Conservation (phyloP, 2,797 vertebrate species). For the Onychomys leucogaster region DNA sequence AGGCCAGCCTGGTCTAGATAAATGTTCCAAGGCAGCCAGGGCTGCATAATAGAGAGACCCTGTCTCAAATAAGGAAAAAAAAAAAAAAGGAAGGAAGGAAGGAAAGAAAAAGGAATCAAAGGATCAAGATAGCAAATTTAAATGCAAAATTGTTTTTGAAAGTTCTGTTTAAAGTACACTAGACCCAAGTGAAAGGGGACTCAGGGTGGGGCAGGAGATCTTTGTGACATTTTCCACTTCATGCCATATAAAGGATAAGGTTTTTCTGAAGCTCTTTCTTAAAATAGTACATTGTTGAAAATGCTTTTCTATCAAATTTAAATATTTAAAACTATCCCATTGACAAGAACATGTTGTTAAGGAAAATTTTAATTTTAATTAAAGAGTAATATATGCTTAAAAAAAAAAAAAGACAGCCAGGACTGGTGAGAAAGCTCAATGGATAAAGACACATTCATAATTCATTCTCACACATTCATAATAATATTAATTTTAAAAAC, state of each 20-base stretch:
- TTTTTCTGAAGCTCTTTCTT: not conserved
- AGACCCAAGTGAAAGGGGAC: not conserved
- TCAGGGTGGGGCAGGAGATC: not conserved
- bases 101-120: not conserved
- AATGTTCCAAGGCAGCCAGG: not conserved
- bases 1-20: not conserved
- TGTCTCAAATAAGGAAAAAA: not conserved
- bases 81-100: too few relatives aligned
- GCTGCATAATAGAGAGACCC: not conserved
- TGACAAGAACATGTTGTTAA: slow-evolving; percentile 66
- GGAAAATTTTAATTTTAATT: slow-evolving; percentile 67
- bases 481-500: not conserved
- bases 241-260: not conserved
- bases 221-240: not conserved
- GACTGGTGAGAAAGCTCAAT: not conserved
- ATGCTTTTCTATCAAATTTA: slow-evolving; percentile 52
- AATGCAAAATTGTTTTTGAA: not conserved
- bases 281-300: slow-evolving; percentile 16
- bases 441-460: not conserved
- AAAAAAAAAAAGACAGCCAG: not conserved
- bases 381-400: slow-evolving; percentile 71
- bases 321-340: slow-evolving; percentile 21
- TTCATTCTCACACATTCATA: not conserved
- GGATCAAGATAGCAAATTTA: not conserved
- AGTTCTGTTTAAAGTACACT: not conserved